These are phyloP conservation scores for Raja brachyura DNA, from an alignment of 2,113 vertebrate genomes.

Conservation along the genomic window DNA sequence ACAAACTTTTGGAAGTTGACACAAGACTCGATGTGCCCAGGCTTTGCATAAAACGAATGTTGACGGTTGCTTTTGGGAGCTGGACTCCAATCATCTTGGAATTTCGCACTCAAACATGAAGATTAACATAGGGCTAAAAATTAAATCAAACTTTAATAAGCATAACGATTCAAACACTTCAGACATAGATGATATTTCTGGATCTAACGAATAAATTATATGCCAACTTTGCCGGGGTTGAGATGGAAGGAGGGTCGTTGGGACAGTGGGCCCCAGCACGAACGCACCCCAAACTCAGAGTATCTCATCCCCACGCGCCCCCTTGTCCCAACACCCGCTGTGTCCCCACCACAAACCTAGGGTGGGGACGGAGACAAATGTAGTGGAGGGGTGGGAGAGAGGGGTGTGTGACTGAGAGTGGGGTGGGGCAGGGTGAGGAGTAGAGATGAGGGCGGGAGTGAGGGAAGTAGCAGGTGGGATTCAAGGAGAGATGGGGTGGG, in stretches of 20 bases:
- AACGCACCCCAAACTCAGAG: neutral
- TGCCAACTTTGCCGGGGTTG: neutral
- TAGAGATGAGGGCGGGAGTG: too few species aligned
- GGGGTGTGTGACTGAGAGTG: too few species aligned
- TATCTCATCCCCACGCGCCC: neutral
- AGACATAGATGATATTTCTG: neutral
- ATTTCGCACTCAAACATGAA: neutral
- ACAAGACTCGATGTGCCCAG: too few species aligned
- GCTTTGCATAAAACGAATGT: neutral
- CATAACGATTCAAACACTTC: neutral
- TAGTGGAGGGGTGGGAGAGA: neutral
- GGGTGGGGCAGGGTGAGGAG: too few species aligned
- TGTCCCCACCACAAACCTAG: neutral
- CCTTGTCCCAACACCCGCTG: neutral
- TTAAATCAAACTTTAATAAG: neutral
- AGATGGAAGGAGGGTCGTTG: neutral
- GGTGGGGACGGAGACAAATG: too few species aligned
- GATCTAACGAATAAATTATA: neutral
- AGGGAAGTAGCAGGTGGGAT: too few species aligned
- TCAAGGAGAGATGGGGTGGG: too few species aligned
- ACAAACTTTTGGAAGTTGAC: neutral
- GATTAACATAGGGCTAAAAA: neutral
- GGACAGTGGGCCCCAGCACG: neutral
- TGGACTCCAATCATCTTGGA: neutral
- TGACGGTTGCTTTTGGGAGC: neutral